These are phyloP conservation scores for Saccopteryx bilineata DNA, from an alignment of 2,113 vertebrate genomes.

Conservation along the genomic window DNA sequence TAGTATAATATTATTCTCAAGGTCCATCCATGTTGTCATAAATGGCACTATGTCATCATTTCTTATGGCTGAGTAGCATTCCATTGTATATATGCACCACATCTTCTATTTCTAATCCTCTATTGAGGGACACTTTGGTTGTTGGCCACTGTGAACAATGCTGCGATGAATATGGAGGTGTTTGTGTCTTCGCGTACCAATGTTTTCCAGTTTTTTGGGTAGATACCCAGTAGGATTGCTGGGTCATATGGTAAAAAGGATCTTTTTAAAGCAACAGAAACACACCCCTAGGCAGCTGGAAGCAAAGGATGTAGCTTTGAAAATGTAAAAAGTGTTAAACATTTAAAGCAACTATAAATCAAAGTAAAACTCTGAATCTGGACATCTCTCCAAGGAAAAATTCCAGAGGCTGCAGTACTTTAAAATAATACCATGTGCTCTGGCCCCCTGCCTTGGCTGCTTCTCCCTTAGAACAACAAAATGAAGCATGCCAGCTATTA, in stretches of 20 bases:
- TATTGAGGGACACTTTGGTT: too few relatives aligned
- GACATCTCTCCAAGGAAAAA: conserved; percentile 78
- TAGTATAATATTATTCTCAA: too few relatives aligned
- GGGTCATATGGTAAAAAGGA: conserved; percentile 52
- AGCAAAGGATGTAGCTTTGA: conserved; percentile 58
- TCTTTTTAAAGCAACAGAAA: conserved; percentile 74
- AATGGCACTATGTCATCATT: too few relatives aligned
- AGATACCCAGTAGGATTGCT: too few relatives aligned
- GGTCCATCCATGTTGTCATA: too few relatives aligned
- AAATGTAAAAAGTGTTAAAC: conserved; percentile 73
- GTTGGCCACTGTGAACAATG: too few relatives aligned
- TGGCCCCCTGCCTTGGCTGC: conserved; percentile 67
- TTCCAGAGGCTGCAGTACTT: conserved; percentile 80
- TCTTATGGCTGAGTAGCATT: too few relatives aligned
- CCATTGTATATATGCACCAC: too few relatives aligned
- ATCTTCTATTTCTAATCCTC: too few relatives aligned
- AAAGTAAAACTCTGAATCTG: conserved; percentile 70
- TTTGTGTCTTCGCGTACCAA: too few relatives aligned
- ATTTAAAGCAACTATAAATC: conserved; percentile 74
- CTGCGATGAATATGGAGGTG: too few relatives aligned
- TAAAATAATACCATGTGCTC: conserved; percentile 77
- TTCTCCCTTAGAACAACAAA: conserved; percentile 79
- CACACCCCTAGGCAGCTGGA: conserved; percentile 54
- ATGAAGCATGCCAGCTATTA: conserved; percentile 69
- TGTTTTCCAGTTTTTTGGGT: too few relatives aligned